Base-by-base conservation (phyloP, 2,113 vertebrate genomes). In the Oceanites oceanicus region DNA sequence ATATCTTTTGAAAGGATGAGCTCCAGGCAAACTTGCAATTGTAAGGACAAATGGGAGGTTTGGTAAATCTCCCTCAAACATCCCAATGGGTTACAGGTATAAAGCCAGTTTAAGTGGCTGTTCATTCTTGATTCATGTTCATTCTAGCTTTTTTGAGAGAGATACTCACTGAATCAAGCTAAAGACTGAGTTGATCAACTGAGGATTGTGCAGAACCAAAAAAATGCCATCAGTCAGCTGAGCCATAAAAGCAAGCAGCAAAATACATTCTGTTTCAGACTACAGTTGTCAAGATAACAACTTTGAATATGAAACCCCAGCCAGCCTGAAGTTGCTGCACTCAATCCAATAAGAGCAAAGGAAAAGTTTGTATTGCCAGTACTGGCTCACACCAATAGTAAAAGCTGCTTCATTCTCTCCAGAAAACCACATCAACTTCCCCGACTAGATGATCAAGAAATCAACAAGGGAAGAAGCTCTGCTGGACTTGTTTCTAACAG, bases 171-270 rank as follows among this genome's bases (percentile, higher is more conserved):
- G 94, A 94, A 97, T 96, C 83, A 96, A 89, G 73, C 89, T 94
- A 96, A 97, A 97, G 86, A 89, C 93, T 13, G 10, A 92, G 84
- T 14, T 93, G 92, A 96, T 94, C 96, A 93, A 76, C 81, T 82
- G 66, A 80, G 77, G 73, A 90, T 44, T 92, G 85, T 38, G 63
- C 75, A 74, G 80, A 95, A 92, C 77, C 66, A 84, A 90, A 92
- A 86, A 62, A 95, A 74, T 14, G 53, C 45, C 67, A 89, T 95
- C 90, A 94, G 72, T 87, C 95, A 95, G 66, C 67, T 84, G 42
- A 62, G 53, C 82, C 52, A 88, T 88, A 89, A 95, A 95, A 92
- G 58, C 65, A 94, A 86, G 62, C 62, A 89, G 52, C 40, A 93
- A 82, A 95, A 93, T 10, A 95, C 76, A 95, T 92, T 86, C 65